Evolutionary conservation across 2,888 invertebrate species (phyloP), one percentile per base, ranked within the genome.

Genomic region (Harpalus rubripes): DNA sequence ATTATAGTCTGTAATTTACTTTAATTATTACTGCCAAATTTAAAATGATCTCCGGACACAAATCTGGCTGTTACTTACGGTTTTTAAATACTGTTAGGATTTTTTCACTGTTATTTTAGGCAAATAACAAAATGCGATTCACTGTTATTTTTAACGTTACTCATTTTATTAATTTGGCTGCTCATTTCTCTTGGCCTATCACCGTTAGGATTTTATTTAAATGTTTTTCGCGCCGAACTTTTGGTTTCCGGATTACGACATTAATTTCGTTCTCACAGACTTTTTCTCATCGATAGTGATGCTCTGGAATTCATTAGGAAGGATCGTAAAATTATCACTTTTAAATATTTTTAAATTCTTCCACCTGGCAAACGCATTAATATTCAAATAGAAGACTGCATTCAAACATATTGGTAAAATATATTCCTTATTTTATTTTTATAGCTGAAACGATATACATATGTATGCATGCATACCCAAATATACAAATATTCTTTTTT

Each of bases 81-180:
- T 80, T 80, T 80, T 80, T 61, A 80, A 80, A 80, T 80, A 59
- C 80, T 59, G 78, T 78, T 78, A 78, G 78, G 7, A 15, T 76
- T 44, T 52, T 44, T 82, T 82, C 82, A 82, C 82, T 82, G 83
- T 76, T 83, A 83, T 83, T 83, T 65, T 81, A 76, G 68, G 74
- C 83, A 83, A 61, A 83, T 74, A 84, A 76, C 52, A 78, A 63
- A 84, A 84, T 61, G 61, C 52, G 26, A 65, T 84, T 84, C 84
- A 84, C 84, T 84, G 84, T 84, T 84, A 84, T 44, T 84, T 84
- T 84, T 84, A 76, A 65, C 63, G 84, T 84, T 84, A 63, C 44
- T 76, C 52, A 65, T 61, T 78, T 78, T 76, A 84, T 84, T 84
- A 74, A 82, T 74, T 74, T 74, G 74, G 22, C 82, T 74, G 39